Conservation (phyloP, 2,888 invertebrate species). For the Beris morrisii region DNA sequence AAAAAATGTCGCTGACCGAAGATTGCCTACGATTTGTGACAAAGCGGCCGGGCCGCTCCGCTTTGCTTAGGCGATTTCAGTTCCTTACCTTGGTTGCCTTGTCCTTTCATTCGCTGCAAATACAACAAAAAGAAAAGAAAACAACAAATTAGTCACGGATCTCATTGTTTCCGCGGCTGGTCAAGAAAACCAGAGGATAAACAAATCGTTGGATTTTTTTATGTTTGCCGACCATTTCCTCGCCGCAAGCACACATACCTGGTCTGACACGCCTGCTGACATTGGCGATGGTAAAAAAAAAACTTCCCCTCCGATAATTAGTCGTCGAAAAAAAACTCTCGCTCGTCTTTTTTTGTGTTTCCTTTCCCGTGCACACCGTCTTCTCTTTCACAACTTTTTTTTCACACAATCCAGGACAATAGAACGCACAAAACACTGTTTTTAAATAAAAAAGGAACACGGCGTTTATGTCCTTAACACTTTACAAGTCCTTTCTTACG, state of each 20-base stretch:
- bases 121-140: slow-evolving; percentile 63
- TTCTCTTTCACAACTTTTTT: slow-evolving; percentile 15
- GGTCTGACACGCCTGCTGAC: slow-evolving; percentile 91
- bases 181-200: too few relatives aligned
- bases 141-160: slow-evolving; percentile 44
- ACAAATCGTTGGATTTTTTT: too few relatives aligned
- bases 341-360: slow-evolving; percentile 21
- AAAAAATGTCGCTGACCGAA: background rate
- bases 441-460: slow-evolving; percentile 31
- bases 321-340: slow-evolving; percentile 25
- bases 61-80: background rate
- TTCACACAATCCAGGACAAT: slow-evolving; percentile 22
- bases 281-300: slow-evolving; percentile 63
- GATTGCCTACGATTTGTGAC: background rate
- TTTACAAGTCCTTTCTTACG: slow-evolving; percentile 34
- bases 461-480: slow-evolving; percentile 25
- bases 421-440: slow-evolving; percentile 23
- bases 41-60: background rate
- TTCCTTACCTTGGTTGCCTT: slow-evolving; percentile 75
- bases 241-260: slow-evolving; percentile 62
- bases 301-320: slow-evolving; percentile 36
- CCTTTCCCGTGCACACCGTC: slow-evolving; percentile 20
- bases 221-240: background rate
- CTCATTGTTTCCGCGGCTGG: too few relatives aligned
- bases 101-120: slow-evolving; percentile 82